Conservation (phyloP, 2,113 vertebrate species). For the Ailurus styani region DNA sequence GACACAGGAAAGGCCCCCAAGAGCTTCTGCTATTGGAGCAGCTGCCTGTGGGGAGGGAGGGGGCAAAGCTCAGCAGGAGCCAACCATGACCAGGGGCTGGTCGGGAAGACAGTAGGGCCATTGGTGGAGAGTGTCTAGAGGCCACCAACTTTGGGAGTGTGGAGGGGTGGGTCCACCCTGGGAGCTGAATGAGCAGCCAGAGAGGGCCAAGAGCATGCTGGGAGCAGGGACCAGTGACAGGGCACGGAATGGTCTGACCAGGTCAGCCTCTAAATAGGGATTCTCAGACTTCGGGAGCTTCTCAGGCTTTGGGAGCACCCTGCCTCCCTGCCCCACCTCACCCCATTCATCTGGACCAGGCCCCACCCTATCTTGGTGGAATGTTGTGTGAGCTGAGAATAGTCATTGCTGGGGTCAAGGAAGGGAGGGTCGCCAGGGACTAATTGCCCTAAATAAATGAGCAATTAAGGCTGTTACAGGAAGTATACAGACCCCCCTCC, state of each 20-base stretch:
- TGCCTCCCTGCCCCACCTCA: background rate
- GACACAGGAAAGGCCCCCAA: background rate
- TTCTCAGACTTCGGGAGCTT: background rate
- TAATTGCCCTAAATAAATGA: slow-evolving; percentile 82
- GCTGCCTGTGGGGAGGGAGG: background rate
- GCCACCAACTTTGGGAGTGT: background rate
- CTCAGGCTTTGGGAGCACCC: background rate
- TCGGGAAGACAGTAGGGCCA: background rate
- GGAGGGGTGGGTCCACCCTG: background rate
- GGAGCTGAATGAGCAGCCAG: background rate
- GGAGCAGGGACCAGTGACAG: background rate
- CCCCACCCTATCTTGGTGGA: slow-evolving; percentile 27
- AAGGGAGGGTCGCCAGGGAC: slow-evolving; percentile 74
- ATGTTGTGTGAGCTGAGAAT: slow-evolving; percentile 59
- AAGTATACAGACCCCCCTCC: slow-evolving; percentile 67
- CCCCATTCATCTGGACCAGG: background rate
- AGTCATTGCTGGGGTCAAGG: slow-evolving; percentile 64
- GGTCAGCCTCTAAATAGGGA: slow-evolving; percentile 22
- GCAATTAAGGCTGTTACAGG: slow-evolving; percentile 76
- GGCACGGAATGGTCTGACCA: background rate
- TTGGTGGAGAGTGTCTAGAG: background rate
- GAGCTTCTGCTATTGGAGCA: background rate
- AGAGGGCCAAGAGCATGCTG: background rate
- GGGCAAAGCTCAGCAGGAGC: background rate
- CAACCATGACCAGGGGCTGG: too few species aligned